Evolutionary conservation across 92 coral and sea anemone genomes (phyloP).

Genomic region (Plumapathes pennacea): DNA sequence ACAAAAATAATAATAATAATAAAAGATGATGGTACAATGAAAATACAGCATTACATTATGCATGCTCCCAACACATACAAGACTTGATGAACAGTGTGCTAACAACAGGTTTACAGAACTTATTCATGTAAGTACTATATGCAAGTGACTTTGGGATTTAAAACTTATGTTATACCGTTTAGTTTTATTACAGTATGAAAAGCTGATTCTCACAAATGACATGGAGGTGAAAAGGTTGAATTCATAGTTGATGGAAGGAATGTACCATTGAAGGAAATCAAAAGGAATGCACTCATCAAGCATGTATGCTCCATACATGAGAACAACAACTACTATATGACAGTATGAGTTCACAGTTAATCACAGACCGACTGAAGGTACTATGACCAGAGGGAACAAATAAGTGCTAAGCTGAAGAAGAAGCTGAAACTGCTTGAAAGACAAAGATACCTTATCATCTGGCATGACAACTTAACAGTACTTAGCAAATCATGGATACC

Average conservation of each 20-base stretch:
- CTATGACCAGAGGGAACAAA: neutral
- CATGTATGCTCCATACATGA: slow-evolving; percentile 8
- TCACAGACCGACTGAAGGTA: slow-evolving; percentile 5
- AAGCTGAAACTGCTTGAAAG: slow-evolving; percentile 19
- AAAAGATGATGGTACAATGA: no score
- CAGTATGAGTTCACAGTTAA: neutral
- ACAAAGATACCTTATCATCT: slow-evolving; percentile 23
- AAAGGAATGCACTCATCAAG: slow-evolving; percentile 10
- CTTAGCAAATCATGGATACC: slow-evolving; percentile 48
- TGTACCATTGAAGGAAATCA: slow-evolving; percentile 21
- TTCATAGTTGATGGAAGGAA: slow-evolving; percentile 29
- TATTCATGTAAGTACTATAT: no score
- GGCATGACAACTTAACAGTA: slow-evolving; percentile 31
- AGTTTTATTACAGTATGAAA: no score
- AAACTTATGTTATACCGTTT: no score
- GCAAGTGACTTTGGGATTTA: no score
- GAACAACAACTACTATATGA: slow-evolving; percentile 12
- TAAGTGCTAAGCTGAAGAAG: neutral
- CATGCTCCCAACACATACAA: no score
- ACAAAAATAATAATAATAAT: no score
- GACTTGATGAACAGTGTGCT: no score
- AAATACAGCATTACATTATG: no score
- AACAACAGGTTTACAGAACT: no score
- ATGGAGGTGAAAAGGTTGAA: slow-evolving; percentile 5
- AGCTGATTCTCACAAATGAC: no score